Evolutionary conservation across 1,140 invertebrate genomes (phyloP).

Genomic region (Drosophila pseudoobscura): DNA sequence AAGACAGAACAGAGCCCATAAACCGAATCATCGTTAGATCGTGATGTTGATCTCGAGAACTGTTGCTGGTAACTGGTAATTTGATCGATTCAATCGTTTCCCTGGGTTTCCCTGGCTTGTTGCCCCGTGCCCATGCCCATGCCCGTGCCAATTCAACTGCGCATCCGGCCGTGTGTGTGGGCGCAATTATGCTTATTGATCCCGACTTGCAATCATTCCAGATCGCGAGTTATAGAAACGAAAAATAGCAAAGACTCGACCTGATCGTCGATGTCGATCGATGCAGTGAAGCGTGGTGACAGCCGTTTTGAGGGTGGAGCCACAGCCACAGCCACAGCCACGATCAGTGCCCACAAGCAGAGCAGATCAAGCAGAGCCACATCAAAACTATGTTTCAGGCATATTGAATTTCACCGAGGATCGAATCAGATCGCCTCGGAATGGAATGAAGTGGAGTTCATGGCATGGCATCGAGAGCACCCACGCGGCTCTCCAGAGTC

Average conservation of each 20-base stretch:
- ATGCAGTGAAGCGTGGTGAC: slow-evolving; percentile 66
- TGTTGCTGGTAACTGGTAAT: slow-evolving; percentile 47
- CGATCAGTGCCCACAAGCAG: too few species aligned
- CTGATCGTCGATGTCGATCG: slow-evolving; percentile 26
- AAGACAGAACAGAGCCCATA: slow-evolving; percentile 18
- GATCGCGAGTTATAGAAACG: slow-evolving; percentile 47
- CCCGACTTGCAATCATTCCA: slow-evolving; percentile 58
- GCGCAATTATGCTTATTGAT: slow-evolving; percentile 71
- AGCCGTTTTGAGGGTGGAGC: slow-evolving; percentile 76
- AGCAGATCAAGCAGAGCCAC: neutral
- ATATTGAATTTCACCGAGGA: slow-evolving; percentile 68
- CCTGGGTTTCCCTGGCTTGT: slow-evolving; percentile 3
- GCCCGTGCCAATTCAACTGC: slow-evolving; percentile 70
- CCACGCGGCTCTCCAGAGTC: slow-evolving; percentile 47
- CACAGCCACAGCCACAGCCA: slow-evolving; percentile 51
- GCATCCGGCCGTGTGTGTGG: slow-evolving; percentile 76
- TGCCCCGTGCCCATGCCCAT: neutral
- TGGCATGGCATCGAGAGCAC: slow-evolving; percentile 29
- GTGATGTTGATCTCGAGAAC: slow-evolving; percentile 39
- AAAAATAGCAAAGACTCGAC: slow-evolving; percentile 3
- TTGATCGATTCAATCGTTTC: slow-evolving; percentile 51
- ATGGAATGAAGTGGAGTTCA: slow-evolving; percentile 22
- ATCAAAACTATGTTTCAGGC: slow-evolving; percentile 44
- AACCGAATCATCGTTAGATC: slow-evolving; percentile 34
- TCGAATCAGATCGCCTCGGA: slow-evolving; percentile 4